These are phyloP conservation scores for Andrena bicolor DNA, from an alignment of 2,888 invertebrate species.

Conservation along the genomic window DNA sequence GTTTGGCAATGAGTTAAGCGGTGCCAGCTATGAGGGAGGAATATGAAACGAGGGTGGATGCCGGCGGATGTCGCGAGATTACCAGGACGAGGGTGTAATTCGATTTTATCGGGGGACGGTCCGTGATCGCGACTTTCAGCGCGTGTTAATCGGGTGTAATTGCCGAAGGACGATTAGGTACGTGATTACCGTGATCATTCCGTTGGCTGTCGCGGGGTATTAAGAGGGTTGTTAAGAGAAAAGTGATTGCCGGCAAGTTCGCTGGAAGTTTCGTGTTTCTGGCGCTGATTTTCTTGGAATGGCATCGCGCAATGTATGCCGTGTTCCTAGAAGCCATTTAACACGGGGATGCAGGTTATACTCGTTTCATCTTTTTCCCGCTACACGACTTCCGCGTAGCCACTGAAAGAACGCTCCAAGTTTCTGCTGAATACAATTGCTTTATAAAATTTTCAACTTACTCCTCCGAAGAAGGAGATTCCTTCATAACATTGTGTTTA, in stretches of 20 bases:
- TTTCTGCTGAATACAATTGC: neutral
- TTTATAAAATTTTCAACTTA: neutral
- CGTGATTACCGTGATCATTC: neutral
- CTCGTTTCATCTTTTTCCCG: too few relatives aligned
- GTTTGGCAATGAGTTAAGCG: constrained; percentile 15
- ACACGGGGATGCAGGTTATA: too few relatives aligned
- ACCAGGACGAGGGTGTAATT: constrained; percentile 15
- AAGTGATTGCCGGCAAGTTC: neutral
- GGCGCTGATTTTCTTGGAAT: too few relatives aligned
- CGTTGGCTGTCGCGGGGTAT: neutral
- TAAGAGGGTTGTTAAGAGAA: constrained; percentile 1
- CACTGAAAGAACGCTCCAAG: neutral
- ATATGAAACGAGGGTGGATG: constrained; percentile 20
- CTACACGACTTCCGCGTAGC: too few relatives aligned
- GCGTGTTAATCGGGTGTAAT: neutral
- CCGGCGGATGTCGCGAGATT: constrained; percentile 21
- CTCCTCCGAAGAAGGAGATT: neutral
- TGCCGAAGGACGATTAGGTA: neutral
- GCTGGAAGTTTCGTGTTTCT: too few relatives aligned
- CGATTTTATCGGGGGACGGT: constrained; percentile 13
- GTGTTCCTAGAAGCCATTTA: too few relatives aligned
- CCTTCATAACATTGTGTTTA: constrained; percentile 26
- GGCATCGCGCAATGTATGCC: too few relatives aligned
- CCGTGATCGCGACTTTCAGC: neutral
- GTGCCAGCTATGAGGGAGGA: neutral